These are phyloP conservation scores for Xyliphius kryptos DNA, from an alignment of 2,113 vertebrate genomes.

Conservation along the genomic window DNA sequence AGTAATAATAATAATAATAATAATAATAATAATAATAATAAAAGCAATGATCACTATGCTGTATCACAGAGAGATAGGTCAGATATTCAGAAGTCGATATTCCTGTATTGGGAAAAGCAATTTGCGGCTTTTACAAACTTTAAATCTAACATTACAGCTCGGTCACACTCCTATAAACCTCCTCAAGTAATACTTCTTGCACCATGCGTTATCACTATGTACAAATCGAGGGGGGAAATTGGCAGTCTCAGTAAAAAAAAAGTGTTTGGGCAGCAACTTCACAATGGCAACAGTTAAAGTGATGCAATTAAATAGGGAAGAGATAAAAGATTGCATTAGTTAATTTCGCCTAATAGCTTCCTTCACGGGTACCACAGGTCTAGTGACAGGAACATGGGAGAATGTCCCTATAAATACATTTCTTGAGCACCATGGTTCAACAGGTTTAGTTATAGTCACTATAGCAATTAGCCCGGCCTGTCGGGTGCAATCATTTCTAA, in stretches of 20 bases:
- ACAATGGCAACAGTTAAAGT: slow-evolving; percentile 30
- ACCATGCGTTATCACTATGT: slow-evolving; percentile 38
- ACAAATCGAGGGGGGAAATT: slow-evolving; percentile 26
- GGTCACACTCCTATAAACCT: slow-evolving; percentile 25
- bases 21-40: slow-evolving; percentile 46
- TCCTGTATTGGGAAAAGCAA: slow-evolving; percentile 18
- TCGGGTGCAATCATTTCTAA: slow-evolving; percentile 15
- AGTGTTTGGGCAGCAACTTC: slow-evolving; percentile 26
- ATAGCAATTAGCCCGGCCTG: slow-evolving; percentile 4
- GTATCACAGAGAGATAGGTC: slow-evolving; percentile 36
- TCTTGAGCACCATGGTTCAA: slow-evolving; percentile 1
- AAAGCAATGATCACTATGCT: slow-evolving; percentile 37
- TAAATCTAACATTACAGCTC: slow-evolving; percentile 31
- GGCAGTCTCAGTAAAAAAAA: slow-evolving; percentile 32
- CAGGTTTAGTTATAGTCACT: slow-evolving; percentile 9
- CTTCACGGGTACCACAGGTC: slow-evolving; percentile 18
- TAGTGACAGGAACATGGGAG: not conserved
- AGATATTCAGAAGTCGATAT: slow-evolving; percentile 11
- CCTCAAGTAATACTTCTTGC: slow-evolving; percentile 41
- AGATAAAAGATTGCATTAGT: too few relatives aligned
- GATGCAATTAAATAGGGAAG: slow-evolving; percentile 8
- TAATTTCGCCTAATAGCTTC: too few relatives aligned
- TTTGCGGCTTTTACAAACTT: too few relatives aligned
- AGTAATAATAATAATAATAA: slow-evolving; percentile 53
- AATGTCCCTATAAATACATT: not conserved